These are phyloP conservation scores for Solenopsis fugax DNA, from an alignment of 1,140 invertebrate species.

Conservation along the genomic window DNA sequence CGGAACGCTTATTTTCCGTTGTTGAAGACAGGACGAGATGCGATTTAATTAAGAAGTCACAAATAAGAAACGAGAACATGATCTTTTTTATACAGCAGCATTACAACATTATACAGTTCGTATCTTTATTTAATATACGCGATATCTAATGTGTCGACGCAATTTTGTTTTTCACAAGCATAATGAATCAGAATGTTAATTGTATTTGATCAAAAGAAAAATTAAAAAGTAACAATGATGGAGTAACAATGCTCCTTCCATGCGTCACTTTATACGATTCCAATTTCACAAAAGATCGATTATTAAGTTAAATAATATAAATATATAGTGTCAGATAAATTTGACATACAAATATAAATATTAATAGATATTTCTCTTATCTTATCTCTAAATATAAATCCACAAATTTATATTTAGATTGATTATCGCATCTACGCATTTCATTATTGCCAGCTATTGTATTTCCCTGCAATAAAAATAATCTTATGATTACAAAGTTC, in stretches of 20 bases:
- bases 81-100: constrained; percentile 4
- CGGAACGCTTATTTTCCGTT: constrained; percentile 37
- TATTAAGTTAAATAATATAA: background rate
- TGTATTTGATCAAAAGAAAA: background rate
- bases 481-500: background rate
- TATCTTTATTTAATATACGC: constrained; percentile 24
- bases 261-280: background rate
- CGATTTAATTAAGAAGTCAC: background rate
- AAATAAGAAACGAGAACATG: background rate
- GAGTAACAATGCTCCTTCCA: background rate
- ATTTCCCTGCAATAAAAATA: background rate
- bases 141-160: background rate
- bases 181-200: background rate
- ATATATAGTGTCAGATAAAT: background rate
- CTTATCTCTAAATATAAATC: background rate
- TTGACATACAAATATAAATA: background rate
- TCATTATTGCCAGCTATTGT: background rate
- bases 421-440: background rate
- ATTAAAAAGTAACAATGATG: background rate
- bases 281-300: background rate
- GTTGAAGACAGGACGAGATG: background rate
- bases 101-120: constrained; percentile 41
- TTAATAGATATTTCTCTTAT: background rate
- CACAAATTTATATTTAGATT: background rate
- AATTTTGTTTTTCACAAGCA: background rate